Evolutionary conservation across 2,888 invertebrate species (phyloP), one percentile per base, ranked within the genome.

Genomic region (Watsonalla cultraria): DNA sequence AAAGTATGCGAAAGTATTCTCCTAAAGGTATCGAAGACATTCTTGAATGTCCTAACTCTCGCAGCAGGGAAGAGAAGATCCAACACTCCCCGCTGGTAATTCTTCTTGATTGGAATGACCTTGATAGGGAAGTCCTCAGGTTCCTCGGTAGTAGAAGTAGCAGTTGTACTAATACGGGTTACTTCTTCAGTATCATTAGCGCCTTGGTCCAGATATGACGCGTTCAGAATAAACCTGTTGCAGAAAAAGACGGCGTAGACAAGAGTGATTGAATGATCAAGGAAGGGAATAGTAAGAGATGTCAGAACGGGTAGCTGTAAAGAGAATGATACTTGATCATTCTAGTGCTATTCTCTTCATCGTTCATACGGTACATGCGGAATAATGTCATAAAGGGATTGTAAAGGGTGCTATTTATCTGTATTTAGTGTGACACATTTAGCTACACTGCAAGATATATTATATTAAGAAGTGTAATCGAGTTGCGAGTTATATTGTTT

Each of bases 1-100:
- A 84, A 86, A 2, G 85, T 86, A 57, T 79, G 65, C 0, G 87
- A 87, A 9, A 87, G 54, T 1, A 86, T 53, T 6, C 72, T 73
- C 51, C 69, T 70, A 7, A 87, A 64, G 0, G 76, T 66, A 49
- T 86, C 74, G 42, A 86, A 85, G 0, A 81, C 65, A n/a, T 64
- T 67, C 55, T 84, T 87, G 45, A 87, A 86, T 0, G 68, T 57
- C 33, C 62, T 74, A 4, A 88, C 84, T 58, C 87, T 76, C 0
- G 66, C 54, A 1, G 81, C 65, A 0, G 87, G 87, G 15, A 87
- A 78, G 0, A 88, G 67, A 0, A 88, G 56, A 57, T 88, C 87
- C 2, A 88, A 46, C 0, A 88, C 69, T 0, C 87, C 86, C 65
- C 76, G 71, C 47, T 80, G 73, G 2, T 66, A 56, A 2, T 70